phyloP scores from a whole-genome alignment of 2,113 vertebrate species.

The Otis tarda region DNA sequence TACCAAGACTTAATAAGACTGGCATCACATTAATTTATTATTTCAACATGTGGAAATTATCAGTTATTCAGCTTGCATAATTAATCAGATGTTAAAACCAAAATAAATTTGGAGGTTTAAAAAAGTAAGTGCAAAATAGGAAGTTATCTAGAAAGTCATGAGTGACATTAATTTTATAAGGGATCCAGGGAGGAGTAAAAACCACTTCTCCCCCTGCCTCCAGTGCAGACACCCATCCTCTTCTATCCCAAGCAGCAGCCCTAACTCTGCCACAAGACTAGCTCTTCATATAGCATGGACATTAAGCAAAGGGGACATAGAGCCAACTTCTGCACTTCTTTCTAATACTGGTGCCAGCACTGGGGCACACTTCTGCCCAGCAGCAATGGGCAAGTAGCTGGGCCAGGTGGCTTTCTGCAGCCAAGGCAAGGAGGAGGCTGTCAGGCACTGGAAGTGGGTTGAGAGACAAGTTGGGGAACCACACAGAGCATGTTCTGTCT shows the following conservation, averaged over 20 bases:
- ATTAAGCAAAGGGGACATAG: neutral
- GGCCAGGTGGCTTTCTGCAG: neutral
- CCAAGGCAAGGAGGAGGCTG: neutral
- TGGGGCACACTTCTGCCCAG: neutral
- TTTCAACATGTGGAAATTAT: neutral
- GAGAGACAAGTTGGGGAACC: neutral
- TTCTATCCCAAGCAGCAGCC: neutral
- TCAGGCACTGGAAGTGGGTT: neutral
- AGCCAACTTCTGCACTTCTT: neutral
- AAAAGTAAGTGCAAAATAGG: neutral
- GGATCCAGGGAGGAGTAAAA: neutral
- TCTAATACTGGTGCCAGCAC: neutral
- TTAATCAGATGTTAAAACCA: neutral
- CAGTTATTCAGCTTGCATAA: neutral
- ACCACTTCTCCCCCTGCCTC: no score
- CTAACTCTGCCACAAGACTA: neutral
- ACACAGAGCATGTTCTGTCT: accelerated
- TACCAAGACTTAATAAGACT: neutral
- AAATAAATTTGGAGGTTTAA: neutral
- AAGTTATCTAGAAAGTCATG: neutral
- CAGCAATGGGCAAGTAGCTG: neutral
- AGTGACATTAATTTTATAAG: neutral
- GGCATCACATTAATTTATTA: neutral
- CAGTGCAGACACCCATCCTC: neutral
- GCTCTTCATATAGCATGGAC: neutral